phyloP scores from a whole-genome alignment of 2,888 invertebrate genomes.

The Chloromyia formosa region DNA sequence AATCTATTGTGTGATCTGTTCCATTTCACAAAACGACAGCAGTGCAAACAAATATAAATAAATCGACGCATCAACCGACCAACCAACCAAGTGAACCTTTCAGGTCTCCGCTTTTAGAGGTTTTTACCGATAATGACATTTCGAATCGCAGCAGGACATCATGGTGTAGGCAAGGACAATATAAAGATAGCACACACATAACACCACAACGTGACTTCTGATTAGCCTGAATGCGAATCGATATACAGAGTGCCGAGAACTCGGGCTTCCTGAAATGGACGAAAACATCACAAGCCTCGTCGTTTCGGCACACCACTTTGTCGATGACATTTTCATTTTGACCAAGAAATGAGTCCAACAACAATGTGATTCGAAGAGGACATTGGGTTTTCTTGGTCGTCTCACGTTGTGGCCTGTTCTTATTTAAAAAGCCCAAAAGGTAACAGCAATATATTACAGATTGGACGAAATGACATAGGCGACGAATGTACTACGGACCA shows the following conservation, averaged over 20 bases:
- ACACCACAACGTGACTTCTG: conserved; percentile 37
- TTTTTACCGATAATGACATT: conserved; percentile 41
- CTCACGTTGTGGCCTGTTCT: background rate
- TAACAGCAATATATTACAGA: conserved; percentile 44
- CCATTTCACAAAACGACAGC: conserved; percentile 42
- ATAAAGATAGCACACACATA: background rate
- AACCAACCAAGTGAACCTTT: conserved; percentile 6
- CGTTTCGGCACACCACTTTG: conserved; percentile 9
- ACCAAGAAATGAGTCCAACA: background rate
- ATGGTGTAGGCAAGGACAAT: conserved; percentile 19
- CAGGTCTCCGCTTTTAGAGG: conserved; percentile 23
- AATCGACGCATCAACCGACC: conserved; percentile 25
- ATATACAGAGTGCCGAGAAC: background rate
- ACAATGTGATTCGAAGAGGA: conserved; percentile 18
- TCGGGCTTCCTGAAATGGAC: conserved; percentile 10
- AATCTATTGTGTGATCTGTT: conserved; percentile 24
- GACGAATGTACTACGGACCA: conserved; percentile 43
- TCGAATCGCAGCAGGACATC: conserved; percentile 39
- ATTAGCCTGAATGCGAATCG: conserved; percentile 13
- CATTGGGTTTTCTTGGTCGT: background rate
- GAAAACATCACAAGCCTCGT: background rate
- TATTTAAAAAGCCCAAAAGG: background rate
- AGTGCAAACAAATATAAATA: conserved; percentile 50
- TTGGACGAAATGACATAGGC: conserved; percentile 27
- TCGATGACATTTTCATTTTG: conserved; percentile 42